Evolutionary conservation across 2,888 invertebrate genomes (phyloP).

Genomic region (Yponomeuta plumbellus): DNA sequence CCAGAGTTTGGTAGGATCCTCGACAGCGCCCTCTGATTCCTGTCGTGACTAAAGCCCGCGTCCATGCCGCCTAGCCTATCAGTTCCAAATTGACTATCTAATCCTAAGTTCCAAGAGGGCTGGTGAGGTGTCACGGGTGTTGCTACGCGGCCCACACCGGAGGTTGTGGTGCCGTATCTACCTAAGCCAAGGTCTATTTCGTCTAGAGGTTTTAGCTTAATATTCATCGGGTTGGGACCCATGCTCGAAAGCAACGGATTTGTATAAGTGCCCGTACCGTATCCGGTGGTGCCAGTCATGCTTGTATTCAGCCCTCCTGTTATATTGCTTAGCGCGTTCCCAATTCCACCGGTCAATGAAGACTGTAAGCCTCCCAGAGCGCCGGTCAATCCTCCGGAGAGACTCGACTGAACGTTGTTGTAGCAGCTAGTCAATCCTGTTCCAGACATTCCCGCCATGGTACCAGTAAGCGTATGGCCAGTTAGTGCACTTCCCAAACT

Average conservation of each 20-base stretch:
- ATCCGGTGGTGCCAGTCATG: slow-evolving; percentile 52
- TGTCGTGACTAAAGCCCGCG: slow-evolving; percentile 75
- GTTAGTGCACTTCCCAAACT: slow-evolving; percentile 60
- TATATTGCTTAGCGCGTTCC: slow-evolving; percentile 60
- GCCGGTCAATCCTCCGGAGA: slow-evolving; percentile 60
- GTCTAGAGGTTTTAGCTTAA: slow-evolving; percentile 83
- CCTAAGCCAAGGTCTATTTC: slow-evolving; percentile 82
- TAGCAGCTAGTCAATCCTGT: slow-evolving; percentile 62
- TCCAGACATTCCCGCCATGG: slow-evolving; percentile 54
- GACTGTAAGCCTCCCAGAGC: slow-evolving; percentile 65
- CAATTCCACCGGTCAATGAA: slow-evolving; percentile 56
- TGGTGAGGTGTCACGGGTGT: slow-evolving; percentile 81
- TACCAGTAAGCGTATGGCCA: slow-evolving; percentile 66
- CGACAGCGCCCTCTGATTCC: slow-evolving; percentile 75
- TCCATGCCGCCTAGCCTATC: slow-evolving; percentile 76
- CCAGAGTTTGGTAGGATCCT: slow-evolving; percentile 69
- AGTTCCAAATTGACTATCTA: slow-evolving; percentile 77
- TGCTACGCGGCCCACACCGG: slow-evolving; percentile 70
- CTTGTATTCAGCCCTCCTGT: slow-evolving; percentile 62
- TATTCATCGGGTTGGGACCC: slow-evolving; percentile 76
- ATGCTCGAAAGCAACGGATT: slow-evolving; percentile 79
- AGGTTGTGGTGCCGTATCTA: slow-evolving; percentile 68
- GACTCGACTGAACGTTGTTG: slow-evolving; percentile 62
- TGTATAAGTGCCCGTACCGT: slow-evolving; percentile 77
- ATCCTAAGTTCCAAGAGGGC: slow-evolving; percentile 75